Evolutionary conservation across 2,888 invertebrate species (phyloP).

Genomic region (Campopleginae sp.): DNA sequence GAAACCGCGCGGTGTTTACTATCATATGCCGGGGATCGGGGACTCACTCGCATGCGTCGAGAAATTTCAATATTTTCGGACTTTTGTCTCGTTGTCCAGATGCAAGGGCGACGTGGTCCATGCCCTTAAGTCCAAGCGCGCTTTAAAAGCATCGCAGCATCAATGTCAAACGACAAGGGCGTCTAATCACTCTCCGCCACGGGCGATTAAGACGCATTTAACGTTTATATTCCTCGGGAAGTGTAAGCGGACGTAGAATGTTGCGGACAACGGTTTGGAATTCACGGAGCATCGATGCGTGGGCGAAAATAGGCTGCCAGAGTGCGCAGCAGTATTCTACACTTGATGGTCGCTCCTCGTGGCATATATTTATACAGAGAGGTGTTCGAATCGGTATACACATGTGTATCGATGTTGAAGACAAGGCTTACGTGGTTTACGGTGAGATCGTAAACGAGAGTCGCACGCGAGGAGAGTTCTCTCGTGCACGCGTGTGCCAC

Average conservation of each 20-base stretch:
- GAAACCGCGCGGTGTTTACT: too few relatives aligned
- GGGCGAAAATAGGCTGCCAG: neutral
- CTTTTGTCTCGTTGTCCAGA: too few relatives aligned
- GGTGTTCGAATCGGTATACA: conserved; percentile 47
- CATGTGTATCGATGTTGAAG: conserved; percentile 54
- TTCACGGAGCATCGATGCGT: conserved; percentile 59
- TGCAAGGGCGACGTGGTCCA: too few relatives aligned
- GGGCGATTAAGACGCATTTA: conserved; percentile 65
- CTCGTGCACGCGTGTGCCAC: conserved; percentile 76
- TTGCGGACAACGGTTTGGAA: neutral
- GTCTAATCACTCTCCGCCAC: conserved; percentile 46
- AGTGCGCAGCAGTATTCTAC: neutral
- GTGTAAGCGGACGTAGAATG: neutral
- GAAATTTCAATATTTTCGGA: too few relatives aligned
- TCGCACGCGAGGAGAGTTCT: conserved; percentile 74
- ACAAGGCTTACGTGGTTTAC: conserved; percentile 50
- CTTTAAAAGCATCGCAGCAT: neutral
- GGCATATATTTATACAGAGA: conserved; percentile 36
- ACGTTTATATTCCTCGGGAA: conserved; percentile 34
- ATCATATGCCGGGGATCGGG: too few relatives aligned
- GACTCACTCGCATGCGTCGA: too few relatives aligned
- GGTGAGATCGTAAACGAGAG: conserved; percentile 70
- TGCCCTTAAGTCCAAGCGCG: too few relatives aligned
- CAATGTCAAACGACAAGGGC: neutral
- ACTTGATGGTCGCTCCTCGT: neutral